These are phyloP conservation scores for Drosophila putrida DNA, from an alignment of 2,888 invertebrate species.

Conservation along the genomic window DNA sequence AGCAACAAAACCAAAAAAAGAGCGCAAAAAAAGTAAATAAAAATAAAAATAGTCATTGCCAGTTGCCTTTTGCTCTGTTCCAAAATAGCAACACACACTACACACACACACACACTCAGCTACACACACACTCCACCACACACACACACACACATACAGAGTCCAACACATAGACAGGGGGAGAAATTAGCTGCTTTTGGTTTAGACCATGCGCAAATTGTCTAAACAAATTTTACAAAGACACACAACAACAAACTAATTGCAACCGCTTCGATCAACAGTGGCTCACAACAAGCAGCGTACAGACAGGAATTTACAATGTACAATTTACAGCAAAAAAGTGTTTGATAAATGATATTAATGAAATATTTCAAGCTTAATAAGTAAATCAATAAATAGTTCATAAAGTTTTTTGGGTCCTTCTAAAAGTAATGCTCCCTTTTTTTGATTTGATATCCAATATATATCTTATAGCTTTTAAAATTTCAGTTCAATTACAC, in stretches of 20 bases:
- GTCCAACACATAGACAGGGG: not conserved
- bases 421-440: too few species aligned
- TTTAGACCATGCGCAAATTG: slow-evolving; percentile 45
- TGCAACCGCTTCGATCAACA: slow-evolving; percentile 36
- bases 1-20: slow-evolving; percentile 26
- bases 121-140: slow-evolving; percentile 1
- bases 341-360: too few species aligned
- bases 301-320: too few species aligned
- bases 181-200: slow-evolving; percentile 55
- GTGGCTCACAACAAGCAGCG: slow-evolving; percentile 2
- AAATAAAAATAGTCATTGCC: slow-evolving; percentile 76
- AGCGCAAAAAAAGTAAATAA: slow-evolving; percentile 43
- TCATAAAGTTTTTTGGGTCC: too few species aligned
- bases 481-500: too few species aligned
- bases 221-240: slow-evolving; percentile 54
- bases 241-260: slow-evolving; percentile 27
- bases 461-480: too few species aligned
- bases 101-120: slow-evolving; percentile 3
- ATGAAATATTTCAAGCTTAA: too few species aligned
- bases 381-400: too few species aligned
- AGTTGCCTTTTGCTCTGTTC: slow-evolving; percentile 56
- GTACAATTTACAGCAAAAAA: too few species aligned
- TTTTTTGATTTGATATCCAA: too few species aligned
- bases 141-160: slow-evolving; percentile 15
- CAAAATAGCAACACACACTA: slow-evolving; percentile 57